Base-by-base conservation (phyloP, 1,140 invertebrate genomes). In the Tachypleus tridentatus region DNA sequence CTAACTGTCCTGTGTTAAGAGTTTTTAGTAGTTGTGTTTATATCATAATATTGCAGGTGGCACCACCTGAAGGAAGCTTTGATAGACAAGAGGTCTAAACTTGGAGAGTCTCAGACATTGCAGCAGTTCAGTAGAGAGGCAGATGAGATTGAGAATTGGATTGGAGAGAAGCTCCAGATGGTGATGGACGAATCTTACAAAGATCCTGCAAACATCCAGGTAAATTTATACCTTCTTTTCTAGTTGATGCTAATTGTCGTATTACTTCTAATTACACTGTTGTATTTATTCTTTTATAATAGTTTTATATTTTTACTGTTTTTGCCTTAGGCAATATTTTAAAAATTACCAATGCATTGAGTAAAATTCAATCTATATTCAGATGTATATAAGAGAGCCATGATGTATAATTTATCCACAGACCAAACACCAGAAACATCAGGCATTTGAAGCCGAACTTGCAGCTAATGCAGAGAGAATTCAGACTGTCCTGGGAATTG, bases 111-210 rank as follows among this genome's bases (percentile, higher is more conserved):
- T 59, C 97, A 98, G 76, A 98, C 97, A 0, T 78, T 99, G 60
- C 97, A 99, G 76, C 96, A 99, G 77, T 99, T 99, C 82, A 97
- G 92, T 3, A 84, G 97, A 59, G 97, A 99, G 80, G 97, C 97
- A 57, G 97, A 99, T 75, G 97, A 99, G 77, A 97, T 99, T 82
- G 97, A 99, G 77, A 98, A 97, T 77, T 99, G 97, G 97, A 97
- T 99, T 71, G 91, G 93, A 0, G 96, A 98, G 76, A 97, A 98
- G 78, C 77, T 98, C 60, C 94, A 98, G 75, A 83, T 98, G 67
- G 96, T 96, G 6, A 92, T 91, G 4, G 96, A 98, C 76, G 95
- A 99, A 75, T 95, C 90, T 69, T 98, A 98, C 80, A 97, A 97
- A 65, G 84, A 86, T 72, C 82, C 83, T 4, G 77, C 81, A 53